Percentiles rank a stretch among this genome's conserved stretches.
Evolutionary conservation across 2,888 invertebrate species (phyloP).

Genomic region (Lasioglossum malachurum): DNA sequence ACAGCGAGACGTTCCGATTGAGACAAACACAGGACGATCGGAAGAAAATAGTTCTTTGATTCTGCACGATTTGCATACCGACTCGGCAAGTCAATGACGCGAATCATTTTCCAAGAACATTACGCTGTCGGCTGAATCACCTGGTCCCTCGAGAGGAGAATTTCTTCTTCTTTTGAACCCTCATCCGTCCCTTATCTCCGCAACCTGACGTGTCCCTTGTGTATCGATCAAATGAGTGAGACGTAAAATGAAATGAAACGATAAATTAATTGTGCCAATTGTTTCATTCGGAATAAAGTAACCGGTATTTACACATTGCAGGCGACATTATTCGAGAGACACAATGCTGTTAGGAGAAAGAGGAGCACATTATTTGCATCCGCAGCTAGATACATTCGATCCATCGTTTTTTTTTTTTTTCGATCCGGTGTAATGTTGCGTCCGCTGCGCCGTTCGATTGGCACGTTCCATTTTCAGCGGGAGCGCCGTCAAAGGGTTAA

Average conservation of each 20-base stretch:
- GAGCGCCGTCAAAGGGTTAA: neutral
- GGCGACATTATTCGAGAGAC: no score
- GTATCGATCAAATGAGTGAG: neutral
- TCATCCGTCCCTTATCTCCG: neutral
- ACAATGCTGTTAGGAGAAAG: no score
- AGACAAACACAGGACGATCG: neutral
- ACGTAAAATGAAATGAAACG: neutral
- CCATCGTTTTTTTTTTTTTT: no score
- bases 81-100: neutral
- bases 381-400: no score
- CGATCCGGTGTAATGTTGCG: no score
- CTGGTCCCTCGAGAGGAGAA: neutral
- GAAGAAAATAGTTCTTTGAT: neutral
- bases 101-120: neutral
- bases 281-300: neutral
- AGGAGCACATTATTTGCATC: no score
- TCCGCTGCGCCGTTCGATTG: no score
- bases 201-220: neutral
- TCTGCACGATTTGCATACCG: neutral
- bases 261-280: neutral
- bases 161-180: neutral
- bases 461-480: neutral
- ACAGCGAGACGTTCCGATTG: neutral
- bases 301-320: neutral
- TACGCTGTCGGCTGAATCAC: neutral